Percentiles rank a stretch among this genome's conserved stretches.
Conservation (phyloP, 2,113 vertebrate species). For the Oncorhynchus kisutch region DNA sequence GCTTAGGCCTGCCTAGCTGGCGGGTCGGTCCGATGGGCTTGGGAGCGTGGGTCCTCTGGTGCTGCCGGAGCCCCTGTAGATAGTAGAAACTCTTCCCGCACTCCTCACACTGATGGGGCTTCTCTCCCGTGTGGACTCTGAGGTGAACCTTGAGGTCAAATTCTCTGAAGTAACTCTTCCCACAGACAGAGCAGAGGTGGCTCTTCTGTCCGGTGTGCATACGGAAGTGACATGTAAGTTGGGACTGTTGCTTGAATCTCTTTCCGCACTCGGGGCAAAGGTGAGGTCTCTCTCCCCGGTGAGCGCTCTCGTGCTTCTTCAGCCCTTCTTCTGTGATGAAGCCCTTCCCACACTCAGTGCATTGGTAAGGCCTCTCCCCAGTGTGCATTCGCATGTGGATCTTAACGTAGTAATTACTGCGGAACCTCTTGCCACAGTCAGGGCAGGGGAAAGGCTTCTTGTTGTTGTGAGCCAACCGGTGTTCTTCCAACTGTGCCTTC, state of each 20-base stretch:
- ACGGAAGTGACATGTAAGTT: conserved; percentile 37
- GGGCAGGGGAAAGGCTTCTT: conserved; percentile 43
- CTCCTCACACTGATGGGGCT: conserved; percentile 52
- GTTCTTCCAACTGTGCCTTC: conserved; percentile 39
- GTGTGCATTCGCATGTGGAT: conserved; percentile 46
- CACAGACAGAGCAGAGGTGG: neutral
- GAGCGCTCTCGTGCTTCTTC: neutral
- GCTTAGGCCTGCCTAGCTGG: conserved; percentile 46
- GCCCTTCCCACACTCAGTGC: conserved; percentile 37
- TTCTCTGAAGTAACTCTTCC: neutral
- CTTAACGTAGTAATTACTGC: conserved; percentile 42
- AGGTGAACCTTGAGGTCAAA: neutral
- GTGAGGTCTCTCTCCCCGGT: conserved; percentile 35
- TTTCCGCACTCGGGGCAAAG: conserved; percentile 42
- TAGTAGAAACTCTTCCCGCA: conserved; percentile 55
- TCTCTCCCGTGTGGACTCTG: conserved; percentile 62
- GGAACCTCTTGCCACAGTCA: conserved; percentile 71
- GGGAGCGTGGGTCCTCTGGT: conserved; percentile 44
- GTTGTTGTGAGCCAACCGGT: conserved; percentile 22
- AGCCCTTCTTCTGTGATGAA: conserved; percentile 1
- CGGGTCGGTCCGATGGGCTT: conserved; percentile 36
- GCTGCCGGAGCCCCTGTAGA: conserved; percentile 36
- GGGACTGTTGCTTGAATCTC: conserved; percentile 17
- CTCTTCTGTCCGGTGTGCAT: neutral
- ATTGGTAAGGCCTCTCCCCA: conserved; percentile 32